Evolutionary conservation across 2,797 vertebrate species (phyloP), one percentile per base, ranked within the genome.

Genomic region (Huso huso): DNA sequence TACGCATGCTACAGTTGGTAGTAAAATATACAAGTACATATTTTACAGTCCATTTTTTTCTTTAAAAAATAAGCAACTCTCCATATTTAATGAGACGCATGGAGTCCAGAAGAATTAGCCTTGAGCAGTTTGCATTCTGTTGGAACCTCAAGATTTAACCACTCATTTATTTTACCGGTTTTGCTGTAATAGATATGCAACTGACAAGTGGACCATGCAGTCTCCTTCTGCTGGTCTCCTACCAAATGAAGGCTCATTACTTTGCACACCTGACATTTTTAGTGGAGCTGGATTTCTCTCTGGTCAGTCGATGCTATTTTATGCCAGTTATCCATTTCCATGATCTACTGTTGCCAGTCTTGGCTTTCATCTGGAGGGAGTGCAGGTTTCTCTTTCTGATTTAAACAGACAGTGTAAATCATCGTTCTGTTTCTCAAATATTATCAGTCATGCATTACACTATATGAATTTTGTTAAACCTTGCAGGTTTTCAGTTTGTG

Each of bases 151-250:
- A 68, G 63, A 75, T 76, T 79, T 77, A 82, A 82, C 75, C 78
- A 75, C 71, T 84, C 64, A 81, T 87, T 90, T 81, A 71, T 83
- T 83, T 84, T 81, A 74, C 74, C 80, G 78, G 67, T 37, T 79
- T 82, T 82, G 69, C 72, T 68, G 72, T 80, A 81, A 78, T 76
- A 73, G 64, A 68, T 78, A 72, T 80, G 79, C 76, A 77, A 53
- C 71, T 73, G 74, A 69, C 72, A 81, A 78, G 67, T 76, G 74
- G 84, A 80, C 82, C 66, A 49, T 75, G 78, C 82, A 83, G 73
- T 66, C 78, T 72, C 81, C 77, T 82, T 55, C 74, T 88, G 77
- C 76, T 75, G 72, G 61, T 79, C 66, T 78, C 69, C 74, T 70
- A 10, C 75, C 72, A 71, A 76, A 74, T 65, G 70, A 74, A 79